phyloP scores from a whole-genome alignment of 2,113 vertebrate species.

The Narcine bancroftii region DNA sequence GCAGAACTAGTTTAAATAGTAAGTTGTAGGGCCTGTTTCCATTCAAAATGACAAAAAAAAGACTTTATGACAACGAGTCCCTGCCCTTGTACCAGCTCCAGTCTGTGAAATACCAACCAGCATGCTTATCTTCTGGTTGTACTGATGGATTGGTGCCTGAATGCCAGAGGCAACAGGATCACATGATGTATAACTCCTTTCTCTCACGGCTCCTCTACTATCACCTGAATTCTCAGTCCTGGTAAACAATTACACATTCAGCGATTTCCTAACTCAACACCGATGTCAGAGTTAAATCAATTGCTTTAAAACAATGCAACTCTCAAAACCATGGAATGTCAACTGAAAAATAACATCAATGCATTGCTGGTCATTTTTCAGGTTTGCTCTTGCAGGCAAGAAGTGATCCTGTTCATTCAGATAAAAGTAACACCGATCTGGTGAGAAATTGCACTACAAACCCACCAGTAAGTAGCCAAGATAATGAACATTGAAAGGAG shows the following conservation, averaged over 20 bases:
- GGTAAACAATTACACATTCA: not conserved
- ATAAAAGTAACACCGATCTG: not conserved
- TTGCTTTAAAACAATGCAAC: not conserved
- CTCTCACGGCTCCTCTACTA: no score
- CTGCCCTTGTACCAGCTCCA: no score
- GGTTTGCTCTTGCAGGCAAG: not conserved
- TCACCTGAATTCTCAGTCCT: no score
- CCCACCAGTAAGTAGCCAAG: constrained; percentile 22
- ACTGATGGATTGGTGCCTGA: no score
- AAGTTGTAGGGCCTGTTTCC: no score
- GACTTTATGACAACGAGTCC: no score
- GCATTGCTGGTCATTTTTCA: not conserved
- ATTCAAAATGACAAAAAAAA: no score
- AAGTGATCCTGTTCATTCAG: not conserved
- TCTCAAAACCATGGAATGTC: not conserved
- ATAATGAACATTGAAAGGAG: not conserved
- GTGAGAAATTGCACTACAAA: not conserved
- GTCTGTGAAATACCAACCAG: no score
- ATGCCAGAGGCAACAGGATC: no score
- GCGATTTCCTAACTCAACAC: not conserved
- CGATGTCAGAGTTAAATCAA: not conserved
- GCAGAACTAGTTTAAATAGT: no score
- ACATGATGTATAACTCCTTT: no score
- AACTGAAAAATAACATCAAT: not conserved
- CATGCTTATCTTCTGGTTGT: no score